Conservation (phyloP, 2,888 invertebrate genomes). For the Timema cristinae region DNA sequence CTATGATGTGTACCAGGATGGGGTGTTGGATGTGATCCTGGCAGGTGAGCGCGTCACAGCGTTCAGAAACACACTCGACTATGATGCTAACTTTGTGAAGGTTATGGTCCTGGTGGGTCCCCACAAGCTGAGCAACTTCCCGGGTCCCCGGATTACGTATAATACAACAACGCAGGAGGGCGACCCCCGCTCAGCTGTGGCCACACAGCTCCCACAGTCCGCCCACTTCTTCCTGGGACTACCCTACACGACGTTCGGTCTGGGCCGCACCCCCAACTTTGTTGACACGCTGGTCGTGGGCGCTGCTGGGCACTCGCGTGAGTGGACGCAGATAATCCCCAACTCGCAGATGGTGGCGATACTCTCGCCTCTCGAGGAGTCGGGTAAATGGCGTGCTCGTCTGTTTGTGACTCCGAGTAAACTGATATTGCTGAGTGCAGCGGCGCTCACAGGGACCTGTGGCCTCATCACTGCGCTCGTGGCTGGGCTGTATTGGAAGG, state of each 20-base stretch:
- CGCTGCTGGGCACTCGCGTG: constrained; percentile 50
- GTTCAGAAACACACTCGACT: constrained; percentile 81
- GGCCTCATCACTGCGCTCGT: constrained; percentile 81
- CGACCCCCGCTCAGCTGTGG: constrained; percentile 69
- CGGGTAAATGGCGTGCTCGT: constrained; percentile 82
- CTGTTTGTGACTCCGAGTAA: constrained; percentile 94
- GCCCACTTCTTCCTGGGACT: constrained; percentile 90
- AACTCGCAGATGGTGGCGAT: constrained; percentile 97
- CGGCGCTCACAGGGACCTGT: constrained; percentile 82
- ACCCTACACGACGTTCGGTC: constrained; percentile 92
- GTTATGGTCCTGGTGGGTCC: constrained; percentile 86
- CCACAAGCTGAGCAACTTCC: constrained; percentile 55
- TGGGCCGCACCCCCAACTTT: constrained; percentile 98
- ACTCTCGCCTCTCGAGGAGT: constrained; percentile 46
- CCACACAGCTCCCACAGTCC: constrained; percentile 87
- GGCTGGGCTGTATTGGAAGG: constrained; percentile 83
- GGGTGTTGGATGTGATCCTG: constrained; percentile 85
- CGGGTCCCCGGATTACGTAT: constrained; percentile 85
- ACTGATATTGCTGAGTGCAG: constrained; percentile 85
- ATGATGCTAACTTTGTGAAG: constrained; percentile 94
- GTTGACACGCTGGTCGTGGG: constrained; percentile 85
- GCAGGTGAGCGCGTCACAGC: constrained; percentile 68
- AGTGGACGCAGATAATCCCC: constrained; percentile 91
- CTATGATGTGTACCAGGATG: constrained; percentile 93
- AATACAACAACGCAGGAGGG: constrained; percentile 87